Evolutionary conservation across 1,140 invertebrate species (phyloP), one percentile per base, ranked within the genome.

Genomic region (Drosophila obscura): DNA sequence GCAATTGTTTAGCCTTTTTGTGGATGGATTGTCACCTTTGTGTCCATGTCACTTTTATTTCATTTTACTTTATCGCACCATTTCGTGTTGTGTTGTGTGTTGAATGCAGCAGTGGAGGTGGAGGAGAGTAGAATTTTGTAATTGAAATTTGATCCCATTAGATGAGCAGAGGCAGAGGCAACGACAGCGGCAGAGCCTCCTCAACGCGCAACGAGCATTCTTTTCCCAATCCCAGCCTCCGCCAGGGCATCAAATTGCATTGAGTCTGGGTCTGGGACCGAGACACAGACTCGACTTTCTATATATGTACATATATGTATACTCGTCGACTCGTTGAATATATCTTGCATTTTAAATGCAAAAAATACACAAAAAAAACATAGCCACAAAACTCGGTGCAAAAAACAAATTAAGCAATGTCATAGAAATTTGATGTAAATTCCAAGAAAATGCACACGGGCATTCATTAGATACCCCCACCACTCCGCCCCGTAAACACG

Each of bases 121-220:
- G 63, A 51, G 58, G 68, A 61, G 61, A 44, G 65, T 35, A 80
- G 74, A 61, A 79, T 82, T 90, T 77, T 85, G 82, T 90, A 90
- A 90, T 90, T 90, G 85, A 90, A 90, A 90, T 90, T 90, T 90
- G 85, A 90, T 85, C 64, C 66, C 73, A 82, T 90, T 90, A 82
- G 69, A 81, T 90, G 84, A 69, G 71, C 77, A 59, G 61, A 41
- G 50, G 53, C 57, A 61, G 50, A 41, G 50, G 53, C 57, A 61
- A 43, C 46, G 48, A 2, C 43, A 62, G 44, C 26, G 56, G 45
- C 44, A 62, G 39, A 51, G 53, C 28, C 28, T 26, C 26, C 5
- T 28, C 1, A 7, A 28, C 24, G 46, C 4, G 35, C 4, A 76
- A 63, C 66, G 48, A 73, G 26, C 31, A 67, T 69, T 39, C 35